These are phyloP conservation scores for Ischnura elegans DNA, from an alignment of 2,888 invertebrate species.

Conservation along the genomic window DNA sequence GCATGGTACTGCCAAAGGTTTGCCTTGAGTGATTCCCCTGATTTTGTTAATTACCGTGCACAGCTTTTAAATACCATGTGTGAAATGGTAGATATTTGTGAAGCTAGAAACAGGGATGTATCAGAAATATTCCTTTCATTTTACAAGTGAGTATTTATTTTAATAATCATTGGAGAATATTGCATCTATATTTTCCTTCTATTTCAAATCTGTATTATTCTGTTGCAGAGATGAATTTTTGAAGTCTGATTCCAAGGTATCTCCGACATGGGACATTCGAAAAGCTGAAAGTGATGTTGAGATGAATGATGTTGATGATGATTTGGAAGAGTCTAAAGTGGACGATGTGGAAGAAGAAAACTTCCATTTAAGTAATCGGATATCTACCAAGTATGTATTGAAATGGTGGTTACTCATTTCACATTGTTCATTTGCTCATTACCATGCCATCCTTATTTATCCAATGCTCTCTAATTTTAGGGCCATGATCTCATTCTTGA, in stretches of 20 bases:
- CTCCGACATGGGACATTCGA: constrained; percentile 80
- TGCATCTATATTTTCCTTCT: constrained; percentile 74
- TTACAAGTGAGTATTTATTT: constrained; percentile 82
- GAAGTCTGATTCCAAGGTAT: constrained; percentile 81
- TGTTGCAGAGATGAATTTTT: constrained; percentile 81
- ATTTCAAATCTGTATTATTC: constrained; percentile 57
- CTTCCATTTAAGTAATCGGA: neutral
- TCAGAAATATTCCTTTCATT: constrained; percentile 90
- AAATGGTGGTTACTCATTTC: too few relatives aligned
- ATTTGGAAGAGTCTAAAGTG: constrained; percentile 71
- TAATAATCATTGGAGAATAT: constrained; percentile 62
- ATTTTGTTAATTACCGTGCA: constrained; percentile 87
- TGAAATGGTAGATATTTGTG: constrained; percentile 86
- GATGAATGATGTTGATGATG: constrained; percentile 74
- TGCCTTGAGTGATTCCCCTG: constrained; percentile 80
- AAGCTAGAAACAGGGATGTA: constrained; percentile 89
- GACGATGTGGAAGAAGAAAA: constrained; percentile 70
- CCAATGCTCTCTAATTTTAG: constrained; percentile 3
- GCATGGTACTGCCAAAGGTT: constrained; percentile 3
- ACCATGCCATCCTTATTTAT: neutral
- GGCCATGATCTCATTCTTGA: constrained; percentile 76
- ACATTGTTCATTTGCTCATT: neutral
- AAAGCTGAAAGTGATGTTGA: constrained; percentile 76
- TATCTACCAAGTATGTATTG: neutral
- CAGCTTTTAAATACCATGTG: constrained; percentile 90